phyloP scores from a whole-genome alignment of 2,113 vertebrate genomes.

The Aptenodytes patagonicus region DNA sequence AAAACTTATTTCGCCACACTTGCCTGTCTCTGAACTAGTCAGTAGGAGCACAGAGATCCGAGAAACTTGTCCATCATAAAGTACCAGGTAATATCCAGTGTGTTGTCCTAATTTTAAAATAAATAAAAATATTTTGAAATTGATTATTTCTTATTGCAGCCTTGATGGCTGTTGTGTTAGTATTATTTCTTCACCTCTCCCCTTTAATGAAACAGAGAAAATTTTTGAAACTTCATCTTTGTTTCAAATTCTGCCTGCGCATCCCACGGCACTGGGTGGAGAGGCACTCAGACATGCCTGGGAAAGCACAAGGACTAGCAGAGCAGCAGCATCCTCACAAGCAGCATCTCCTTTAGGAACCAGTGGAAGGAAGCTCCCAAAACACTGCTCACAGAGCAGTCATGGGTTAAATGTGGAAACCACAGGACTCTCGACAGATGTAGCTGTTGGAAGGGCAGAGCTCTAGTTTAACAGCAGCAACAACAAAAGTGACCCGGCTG shows the following conservation, averaged over 20 bases:
- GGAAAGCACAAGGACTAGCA: neutral
- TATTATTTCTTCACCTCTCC: neutral
- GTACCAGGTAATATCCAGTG: neutral
- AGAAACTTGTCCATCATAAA: neutral
- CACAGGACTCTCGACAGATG: neutral
- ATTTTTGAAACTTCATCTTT: neutral
- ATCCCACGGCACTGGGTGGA: fast-evolving
- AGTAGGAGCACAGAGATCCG: neutral
- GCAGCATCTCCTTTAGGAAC: neutral
- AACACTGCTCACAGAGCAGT: fast-evolving
- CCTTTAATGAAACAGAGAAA: neutral
- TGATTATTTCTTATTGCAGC: neutral
- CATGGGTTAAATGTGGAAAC: neutral
- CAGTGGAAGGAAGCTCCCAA: neutral
- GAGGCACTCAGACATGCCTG: neutral
- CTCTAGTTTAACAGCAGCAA: neutral
- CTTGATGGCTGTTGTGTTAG: neutral
- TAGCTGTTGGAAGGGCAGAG: neutral
- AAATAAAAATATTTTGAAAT: neutral
- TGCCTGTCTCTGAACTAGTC: neutral
- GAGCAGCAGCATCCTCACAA: fast-evolving
- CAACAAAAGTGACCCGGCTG: no score
- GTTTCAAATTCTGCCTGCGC: neutral
- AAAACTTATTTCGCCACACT: neutral
- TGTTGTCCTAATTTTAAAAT: neutral